Percentiles rank a stretch among this genome's conserved stretches.
Conservation (phyloP, 2,113 vertebrate species). For the Hydrolagus affinis region DNA sequence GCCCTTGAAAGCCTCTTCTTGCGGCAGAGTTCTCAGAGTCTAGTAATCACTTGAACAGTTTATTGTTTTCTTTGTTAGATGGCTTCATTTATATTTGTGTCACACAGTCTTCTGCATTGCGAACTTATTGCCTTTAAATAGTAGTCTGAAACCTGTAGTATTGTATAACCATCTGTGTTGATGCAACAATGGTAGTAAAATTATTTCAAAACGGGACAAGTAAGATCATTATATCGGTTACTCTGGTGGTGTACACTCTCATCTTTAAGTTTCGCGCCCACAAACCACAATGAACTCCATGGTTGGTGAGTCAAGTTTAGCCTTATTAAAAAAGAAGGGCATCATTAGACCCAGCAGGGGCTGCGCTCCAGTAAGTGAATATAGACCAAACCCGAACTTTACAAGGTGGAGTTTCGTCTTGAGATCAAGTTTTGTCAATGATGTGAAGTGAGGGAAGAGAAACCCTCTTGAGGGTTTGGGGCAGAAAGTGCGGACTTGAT, state of each 20-base stretch:
- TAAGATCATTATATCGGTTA: neutral
- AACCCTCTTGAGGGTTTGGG: neutral
- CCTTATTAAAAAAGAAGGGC: neutral
- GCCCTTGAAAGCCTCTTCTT: neutral
- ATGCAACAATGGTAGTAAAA: neutral
- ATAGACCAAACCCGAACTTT: neutral
- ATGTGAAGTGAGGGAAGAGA: neutral
- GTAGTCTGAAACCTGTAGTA: neutral
- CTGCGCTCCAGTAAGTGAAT: neutral
- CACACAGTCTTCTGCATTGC: neutral
- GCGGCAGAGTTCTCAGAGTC: neutral
- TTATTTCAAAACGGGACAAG: neutral
- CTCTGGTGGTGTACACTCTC: neutral
- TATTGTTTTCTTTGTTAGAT: constrained; percentile 16
- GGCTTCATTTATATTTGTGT: neutral
- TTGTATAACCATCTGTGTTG: neutral
- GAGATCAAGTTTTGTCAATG: neutral
- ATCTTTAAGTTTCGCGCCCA: neutral
- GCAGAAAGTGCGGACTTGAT: neutral
- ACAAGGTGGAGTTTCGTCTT: neutral
- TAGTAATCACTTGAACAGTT: neutral
- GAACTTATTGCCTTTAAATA: neutral
- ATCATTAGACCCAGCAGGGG: neutral
- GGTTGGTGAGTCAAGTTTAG: too few relatives aligned
- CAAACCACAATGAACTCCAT: neutral